Conservation (phyloP, 2,113 vertebrate genomes). For the Trachemys scripta region DNA sequence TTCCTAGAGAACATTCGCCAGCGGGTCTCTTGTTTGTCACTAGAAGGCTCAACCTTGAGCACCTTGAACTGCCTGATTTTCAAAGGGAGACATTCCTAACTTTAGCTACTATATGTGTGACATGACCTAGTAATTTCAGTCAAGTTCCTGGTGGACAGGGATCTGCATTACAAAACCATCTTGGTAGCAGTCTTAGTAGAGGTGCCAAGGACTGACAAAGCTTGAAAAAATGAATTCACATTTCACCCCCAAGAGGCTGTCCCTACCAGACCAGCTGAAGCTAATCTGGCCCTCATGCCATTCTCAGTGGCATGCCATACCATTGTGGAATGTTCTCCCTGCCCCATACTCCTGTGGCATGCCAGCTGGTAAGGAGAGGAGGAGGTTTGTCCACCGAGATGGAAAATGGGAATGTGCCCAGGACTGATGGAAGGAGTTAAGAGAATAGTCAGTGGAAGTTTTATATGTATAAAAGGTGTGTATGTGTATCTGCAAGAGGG, state of each 20-base stretch:
- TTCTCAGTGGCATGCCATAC: too few relatives aligned
- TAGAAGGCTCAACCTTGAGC: neutral
- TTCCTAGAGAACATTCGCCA: neutral
- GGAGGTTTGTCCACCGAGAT: too few relatives aligned
- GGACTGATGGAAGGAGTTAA: too few relatives aligned
- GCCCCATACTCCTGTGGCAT: too few relatives aligned
- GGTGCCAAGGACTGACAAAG: neutral
- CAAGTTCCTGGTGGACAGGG: neutral
- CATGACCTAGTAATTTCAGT: neutral
- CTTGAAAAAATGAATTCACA: neutral
- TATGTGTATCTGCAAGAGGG: too few relatives aligned
- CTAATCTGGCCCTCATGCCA: neutral
- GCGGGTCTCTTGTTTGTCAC: neutral
- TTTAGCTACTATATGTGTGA: neutral
- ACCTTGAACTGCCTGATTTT: neutral
- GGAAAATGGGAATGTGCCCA: too few relatives aligned
- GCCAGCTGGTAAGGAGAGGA: too few relatives aligned
- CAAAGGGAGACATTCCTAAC: neutral
- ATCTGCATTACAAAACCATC: accelerated
- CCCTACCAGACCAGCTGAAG: neutral
- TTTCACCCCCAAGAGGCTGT: neutral
- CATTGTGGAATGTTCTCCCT: too few relatives aligned
- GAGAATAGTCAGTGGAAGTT: too few relatives aligned
- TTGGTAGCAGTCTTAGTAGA: neutral
- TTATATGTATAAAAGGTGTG: too few relatives aligned